These are phyloP conservation scores for Cygnus atratus DNA, from an alignment of 2,113 vertebrate species.

Conservation along the genomic window DNA sequence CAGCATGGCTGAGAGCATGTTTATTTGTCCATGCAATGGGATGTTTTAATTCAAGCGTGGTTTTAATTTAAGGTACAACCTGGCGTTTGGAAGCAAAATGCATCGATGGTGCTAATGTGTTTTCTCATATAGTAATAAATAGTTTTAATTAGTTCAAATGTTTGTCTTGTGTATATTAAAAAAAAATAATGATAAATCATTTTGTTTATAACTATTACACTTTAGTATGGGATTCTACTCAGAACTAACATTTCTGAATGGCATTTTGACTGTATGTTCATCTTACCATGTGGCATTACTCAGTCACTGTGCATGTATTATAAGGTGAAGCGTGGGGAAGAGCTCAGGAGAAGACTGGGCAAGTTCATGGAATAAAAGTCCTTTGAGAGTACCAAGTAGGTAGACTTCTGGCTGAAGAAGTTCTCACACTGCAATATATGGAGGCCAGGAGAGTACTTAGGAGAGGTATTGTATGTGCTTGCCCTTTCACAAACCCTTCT, in stretches of 20 bases:
- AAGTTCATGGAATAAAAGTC: neutral
- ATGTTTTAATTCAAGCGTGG: neutral
- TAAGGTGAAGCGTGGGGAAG: neutral
- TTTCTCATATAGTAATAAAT: neutral
- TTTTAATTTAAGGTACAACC: neutral
- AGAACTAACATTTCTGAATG: neutral
- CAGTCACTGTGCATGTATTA: neutral
- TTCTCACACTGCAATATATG: neutral
- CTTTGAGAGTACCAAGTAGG: neutral
- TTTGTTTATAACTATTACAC: neutral
- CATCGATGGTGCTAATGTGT: neutral
- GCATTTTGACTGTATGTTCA: neutral
- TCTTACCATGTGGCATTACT: neutral
- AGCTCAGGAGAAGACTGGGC: neutral
- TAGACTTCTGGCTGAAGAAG: neutral
- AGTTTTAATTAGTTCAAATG: neutral
- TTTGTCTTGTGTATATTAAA: accelerated
- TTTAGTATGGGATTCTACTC: neutral
- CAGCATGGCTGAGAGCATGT: neutral
- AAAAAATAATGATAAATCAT: neutral
- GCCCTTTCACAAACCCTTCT: accelerated
- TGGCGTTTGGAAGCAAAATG: neutral
- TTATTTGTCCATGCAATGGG: neutral
- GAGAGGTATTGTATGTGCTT: neutral
- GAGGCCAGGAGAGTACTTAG: neutral